These are phyloP conservation scores for Polyodon spathula DNA, from an alignment of 2,113 vertebrate species.

Conservation along the genomic window DNA sequence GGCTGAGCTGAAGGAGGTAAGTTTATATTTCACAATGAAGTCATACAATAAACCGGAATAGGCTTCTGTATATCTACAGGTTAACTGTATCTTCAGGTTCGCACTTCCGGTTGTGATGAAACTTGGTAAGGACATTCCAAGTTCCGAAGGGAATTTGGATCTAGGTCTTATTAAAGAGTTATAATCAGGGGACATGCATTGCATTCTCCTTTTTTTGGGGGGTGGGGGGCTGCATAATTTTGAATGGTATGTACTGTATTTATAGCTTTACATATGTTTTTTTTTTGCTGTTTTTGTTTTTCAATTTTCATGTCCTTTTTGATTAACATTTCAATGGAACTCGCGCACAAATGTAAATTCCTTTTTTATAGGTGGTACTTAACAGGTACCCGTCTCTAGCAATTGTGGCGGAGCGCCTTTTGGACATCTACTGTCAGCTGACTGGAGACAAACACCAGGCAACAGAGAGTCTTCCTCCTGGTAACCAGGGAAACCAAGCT, in stretches of 20 bases:
- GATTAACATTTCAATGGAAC: conserved; percentile 1
- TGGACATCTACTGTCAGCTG: conserved; percentile 84
- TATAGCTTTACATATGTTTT: too few species aligned
- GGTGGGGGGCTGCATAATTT: too few species aligned
- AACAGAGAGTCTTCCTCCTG: conserved; percentile 11
- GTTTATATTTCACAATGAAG: background rate
- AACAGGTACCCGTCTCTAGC: conserved; percentile 61
- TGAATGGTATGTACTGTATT: too few species aligned
- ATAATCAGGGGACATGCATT: too few species aligned
- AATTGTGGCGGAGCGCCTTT: conserved; percentile 64
- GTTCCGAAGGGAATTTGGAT: too few species aligned
- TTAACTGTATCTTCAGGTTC: too few species aligned
- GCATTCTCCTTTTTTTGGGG: too few species aligned
- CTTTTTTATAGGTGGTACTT: conserved; percentile 61
- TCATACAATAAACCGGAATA: too few species aligned
- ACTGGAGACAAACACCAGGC: conserved; percentile 66
- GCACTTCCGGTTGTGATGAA: too few species aligned
- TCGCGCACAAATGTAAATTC: background rate
- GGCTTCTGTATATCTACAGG: too few species aligned
- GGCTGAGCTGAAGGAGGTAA: conserved; percentile 80
- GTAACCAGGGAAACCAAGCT: conserved; percentile 2
- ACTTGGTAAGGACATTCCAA: too few species aligned
- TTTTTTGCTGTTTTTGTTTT: background rate
- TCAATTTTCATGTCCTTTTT: background rate
- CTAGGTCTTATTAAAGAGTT: too few species aligned